Conservation (phyloP, 2,797 vertebrate species). For the Thamnophis elegans region DNA sequence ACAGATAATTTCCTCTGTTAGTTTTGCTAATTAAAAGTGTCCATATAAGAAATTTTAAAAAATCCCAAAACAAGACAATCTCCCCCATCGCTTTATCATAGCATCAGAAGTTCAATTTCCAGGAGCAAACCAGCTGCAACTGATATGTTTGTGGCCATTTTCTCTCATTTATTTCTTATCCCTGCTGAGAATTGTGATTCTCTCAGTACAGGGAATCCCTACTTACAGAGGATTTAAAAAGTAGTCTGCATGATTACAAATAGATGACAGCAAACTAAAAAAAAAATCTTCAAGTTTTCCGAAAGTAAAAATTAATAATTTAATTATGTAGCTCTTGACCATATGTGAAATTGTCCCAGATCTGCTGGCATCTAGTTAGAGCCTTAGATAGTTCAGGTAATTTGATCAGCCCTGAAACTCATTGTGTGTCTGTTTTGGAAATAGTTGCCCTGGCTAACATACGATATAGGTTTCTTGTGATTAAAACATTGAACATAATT, state of each 20-base stretch:
- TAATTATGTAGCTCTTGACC: not conserved
- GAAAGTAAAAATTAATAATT: not conserved
- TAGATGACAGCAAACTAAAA: not conserved
- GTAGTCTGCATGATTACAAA: not conserved
- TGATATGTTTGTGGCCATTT: not conserved
- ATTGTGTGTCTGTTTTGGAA: no score
- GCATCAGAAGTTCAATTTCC: not conserved
- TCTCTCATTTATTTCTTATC: not conserved
- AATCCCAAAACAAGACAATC: not conserved
- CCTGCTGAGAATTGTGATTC: not conserved
- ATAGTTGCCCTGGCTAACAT: not conserved
- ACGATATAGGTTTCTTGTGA: not conserved
- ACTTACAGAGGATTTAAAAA: not conserved
- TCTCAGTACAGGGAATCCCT: not conserved
- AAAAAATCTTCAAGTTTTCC: not conserved
- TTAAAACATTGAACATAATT: not conserved
- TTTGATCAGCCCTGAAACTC: not conserved
- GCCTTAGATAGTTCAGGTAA: not conserved
- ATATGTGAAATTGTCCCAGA: not conserved
- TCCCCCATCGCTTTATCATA: not conserved
- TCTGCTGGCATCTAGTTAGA: not conserved
- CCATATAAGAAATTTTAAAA: not conserved
- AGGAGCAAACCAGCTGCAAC: no score
- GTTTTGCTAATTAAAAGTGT: not conserved
- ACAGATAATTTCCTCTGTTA: not conserved